Evolutionary conservation across 2,888 invertebrate species (phyloP), one percentile per base, ranked within the genome.

Genomic region (Drosophila paramelanica): DNA sequence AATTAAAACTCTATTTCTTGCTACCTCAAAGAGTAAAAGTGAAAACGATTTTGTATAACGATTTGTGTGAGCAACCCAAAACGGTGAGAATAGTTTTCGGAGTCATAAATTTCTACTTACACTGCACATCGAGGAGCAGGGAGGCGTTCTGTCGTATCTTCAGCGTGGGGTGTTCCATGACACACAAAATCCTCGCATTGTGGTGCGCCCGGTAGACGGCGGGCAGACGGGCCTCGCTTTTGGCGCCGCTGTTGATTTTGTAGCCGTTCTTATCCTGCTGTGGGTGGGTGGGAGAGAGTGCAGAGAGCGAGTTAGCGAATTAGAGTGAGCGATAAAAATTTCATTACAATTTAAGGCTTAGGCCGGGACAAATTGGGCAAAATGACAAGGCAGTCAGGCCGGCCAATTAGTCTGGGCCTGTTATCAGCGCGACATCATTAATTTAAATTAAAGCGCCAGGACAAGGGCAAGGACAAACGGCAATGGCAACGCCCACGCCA

Each of bases 131-230:
- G n/a, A 93, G 66, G 2, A 93, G 80, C 2, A 93, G 80, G 3
- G 93, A 93, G 51, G 93, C 93, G 79, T 93, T 93, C 67, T 91
- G 92, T 8, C 93, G 84, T 67, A 92, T 92, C 79, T 93, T 93
- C 25, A 93, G 70, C 31, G 93, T 93, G 90, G 93, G 94, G 90
- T 97, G 97, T 73, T 95, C 94, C 76, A 97, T 96, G 76, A 95
- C 94, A 91, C 98, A 98, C 74, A 95, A 94, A 68, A 98, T 95
- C 57, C 97, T 95, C 45, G 97, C 97, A 92, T 97, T 97, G 93
- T 98, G 97, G 89, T 97, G 95, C 69, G 96, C 96, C 42, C 97
- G 94, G 71, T 96, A 95, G 47, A 97, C 96, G 67, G 95, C 94
- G 92, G 96, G 93, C 89, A 96, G 92, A 91, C 95, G 93, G 75